These are phyloP conservation scores for Zaprionus lachaisei DNA, from an alignment of 1,140 invertebrate genomes.

Conservation along the genomic window DNA sequence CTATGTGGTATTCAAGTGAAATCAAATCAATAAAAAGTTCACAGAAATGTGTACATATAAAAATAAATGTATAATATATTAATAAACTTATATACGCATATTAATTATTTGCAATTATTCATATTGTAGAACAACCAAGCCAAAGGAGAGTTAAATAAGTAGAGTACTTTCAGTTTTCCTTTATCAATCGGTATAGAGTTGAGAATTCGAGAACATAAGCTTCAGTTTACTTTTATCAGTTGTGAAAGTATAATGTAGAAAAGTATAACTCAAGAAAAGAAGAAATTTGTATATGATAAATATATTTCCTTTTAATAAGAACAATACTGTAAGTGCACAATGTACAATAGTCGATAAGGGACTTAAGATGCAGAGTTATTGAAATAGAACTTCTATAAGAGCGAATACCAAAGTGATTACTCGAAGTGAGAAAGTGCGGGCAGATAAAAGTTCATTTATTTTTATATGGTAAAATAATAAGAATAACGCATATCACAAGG, in stretches of 20 bases:
- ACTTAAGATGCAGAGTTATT: neutral
- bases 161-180: neutral
- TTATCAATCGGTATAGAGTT: neutral
- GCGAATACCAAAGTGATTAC: neutral
- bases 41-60: too few relatives aligned
- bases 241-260: neutral
- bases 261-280: neutral
- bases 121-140: too few relatives aligned
- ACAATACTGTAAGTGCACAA: neutral
- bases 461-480: neutral
- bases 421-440: slow-evolving; percentile 9
- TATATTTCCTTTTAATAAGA: neutral
- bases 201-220: neutral
- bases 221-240: neutral
- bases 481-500: neutral
- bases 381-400: neutral
- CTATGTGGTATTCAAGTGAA: neutral
- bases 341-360: neutral
- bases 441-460: neutral
- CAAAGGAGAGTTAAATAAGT: too few relatives aligned
- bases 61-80: too few relatives aligned
- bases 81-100: too few relatives aligned
- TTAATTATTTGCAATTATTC: too few relatives aligned
- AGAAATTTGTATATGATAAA: neutral
- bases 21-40: neutral